phyloP scores from a whole-genome alignment of 2,113 vertebrate genomes.

The Pedionomus torquatus region DNA sequence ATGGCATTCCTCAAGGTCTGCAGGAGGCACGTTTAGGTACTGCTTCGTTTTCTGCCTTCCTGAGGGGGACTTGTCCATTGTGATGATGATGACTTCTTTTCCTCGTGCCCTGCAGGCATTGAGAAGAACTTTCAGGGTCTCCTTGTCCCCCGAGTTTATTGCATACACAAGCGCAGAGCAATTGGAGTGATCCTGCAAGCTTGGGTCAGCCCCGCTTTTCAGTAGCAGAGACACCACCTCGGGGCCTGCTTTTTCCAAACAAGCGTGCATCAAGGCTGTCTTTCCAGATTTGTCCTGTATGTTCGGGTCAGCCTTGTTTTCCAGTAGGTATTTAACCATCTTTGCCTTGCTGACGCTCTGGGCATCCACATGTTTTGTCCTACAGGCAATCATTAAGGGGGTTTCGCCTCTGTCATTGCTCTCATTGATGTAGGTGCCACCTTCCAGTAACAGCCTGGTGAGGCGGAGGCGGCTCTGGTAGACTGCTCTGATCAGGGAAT shows the following conservation, averaged over 20 bases:
- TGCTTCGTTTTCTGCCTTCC: constrained; percentile 86
- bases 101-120: constrained; percentile 86
- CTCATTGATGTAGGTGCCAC: constrained; percentile 91
- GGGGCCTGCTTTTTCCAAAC: constrained; percentile 80
- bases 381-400: constrained; percentile 90
- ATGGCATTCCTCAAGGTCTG: constrained; percentile 71
- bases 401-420: constrained; percentile 92
- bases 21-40: constrained; percentile 86
- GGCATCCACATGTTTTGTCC: constrained; percentile 80
- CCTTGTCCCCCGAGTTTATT: constrained; percentile 84
- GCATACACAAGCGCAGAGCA: constrained; percentile 88
- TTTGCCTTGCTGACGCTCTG: constrained; percentile 88
- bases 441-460: constrained; percentile 88
- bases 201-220: constrained; percentile 84
- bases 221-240: constrained; percentile 87
- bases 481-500: constrained; percentile 89
- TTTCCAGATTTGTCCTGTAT: constrained; percentile 93
- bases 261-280: constrained; percentile 91
- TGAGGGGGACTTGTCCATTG: constrained; percentile 78
- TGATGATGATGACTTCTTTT: constrained; percentile 95
- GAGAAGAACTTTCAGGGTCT: constrained; percentile 83
- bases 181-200: constrained; percentile 86
- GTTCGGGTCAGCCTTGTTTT: constrained; percentile 91
- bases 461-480: constrained; percentile 88
- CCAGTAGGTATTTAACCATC: constrained; percentile 91